These are phyloP conservation scores for Neodontobutis hainanensis DNA, from an alignment of 2,113 vertebrate genomes.

Conservation along the genomic window DNA sequence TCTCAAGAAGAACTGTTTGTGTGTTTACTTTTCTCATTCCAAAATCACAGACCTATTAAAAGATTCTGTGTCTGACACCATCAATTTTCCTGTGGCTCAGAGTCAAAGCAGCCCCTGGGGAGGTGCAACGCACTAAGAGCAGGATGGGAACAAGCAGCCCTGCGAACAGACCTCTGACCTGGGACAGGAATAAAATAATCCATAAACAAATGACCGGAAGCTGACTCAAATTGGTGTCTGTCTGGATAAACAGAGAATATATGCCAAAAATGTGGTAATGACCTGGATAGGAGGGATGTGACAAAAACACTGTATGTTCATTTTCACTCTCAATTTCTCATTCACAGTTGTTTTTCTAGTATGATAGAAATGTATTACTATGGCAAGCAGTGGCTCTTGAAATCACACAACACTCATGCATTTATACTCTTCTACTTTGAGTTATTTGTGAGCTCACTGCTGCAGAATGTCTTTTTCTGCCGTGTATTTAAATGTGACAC, in stretches of 20 bases:
- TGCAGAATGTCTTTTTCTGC: neutral
- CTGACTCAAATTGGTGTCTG: slow-evolving; percentile 40
- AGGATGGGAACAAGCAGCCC: slow-evolving; percentile 68
- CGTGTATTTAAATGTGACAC: slow-evolving; percentile 1
- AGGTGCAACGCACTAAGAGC: slow-evolving; percentile 34
- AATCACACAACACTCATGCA: slow-evolving; percentile 34
- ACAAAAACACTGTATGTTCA: neutral
- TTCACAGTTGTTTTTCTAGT: too few species aligned
- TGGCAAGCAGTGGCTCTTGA: neutral
- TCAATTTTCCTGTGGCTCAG: slow-evolving; percentile 57
- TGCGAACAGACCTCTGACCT: slow-evolving; percentile 56
- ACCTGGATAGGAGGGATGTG: neutral
- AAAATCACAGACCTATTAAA: slow-evolving; percentile 60
- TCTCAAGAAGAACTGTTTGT: slow-evolving; percentile 15
- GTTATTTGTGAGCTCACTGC: slow-evolving; percentile 18
- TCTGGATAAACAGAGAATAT: slow-evolving; percentile 13
- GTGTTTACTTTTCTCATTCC: slow-evolving; percentile 63
- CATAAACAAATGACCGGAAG: slow-evolving; percentile 64
- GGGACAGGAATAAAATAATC: slow-evolving; percentile 58
- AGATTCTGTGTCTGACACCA: slow-evolving; percentile 51
- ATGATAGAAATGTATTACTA: too few species aligned
- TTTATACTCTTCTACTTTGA: slow-evolving; percentile 10
- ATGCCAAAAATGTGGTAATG: slow-evolving; percentile 1
- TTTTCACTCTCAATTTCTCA: too few species aligned
- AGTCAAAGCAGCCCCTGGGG: slow-evolving; percentile 52